Evolutionary conservation across 2,888 invertebrate genomes (phyloP).

Genomic region (Eupelmus urozonus): DNA sequence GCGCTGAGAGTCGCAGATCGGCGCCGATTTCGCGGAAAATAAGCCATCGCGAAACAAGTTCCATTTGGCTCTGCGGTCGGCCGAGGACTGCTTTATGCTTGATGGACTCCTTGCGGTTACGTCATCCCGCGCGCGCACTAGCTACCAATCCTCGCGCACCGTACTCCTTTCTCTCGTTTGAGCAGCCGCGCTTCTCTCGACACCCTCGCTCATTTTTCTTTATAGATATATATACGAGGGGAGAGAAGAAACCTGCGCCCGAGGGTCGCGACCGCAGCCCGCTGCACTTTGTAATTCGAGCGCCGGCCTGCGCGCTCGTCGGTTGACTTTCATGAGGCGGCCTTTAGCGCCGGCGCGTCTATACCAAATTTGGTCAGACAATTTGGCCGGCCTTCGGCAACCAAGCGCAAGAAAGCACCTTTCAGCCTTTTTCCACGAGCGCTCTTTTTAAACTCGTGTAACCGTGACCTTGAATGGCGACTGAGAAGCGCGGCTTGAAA

Average conservation of each 20-base stretch:
- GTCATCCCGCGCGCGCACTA: no score
- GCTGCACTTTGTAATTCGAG: no score
- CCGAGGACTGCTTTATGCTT: conserved; percentile 1
- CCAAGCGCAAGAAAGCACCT: not conserved
- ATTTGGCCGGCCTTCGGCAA: conserved; percentile 26
- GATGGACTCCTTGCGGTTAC: conserved; percentile 38
- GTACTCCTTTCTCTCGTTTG: not conserved
- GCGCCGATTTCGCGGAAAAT: conserved; percentile 9
- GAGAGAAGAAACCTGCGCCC: no score
- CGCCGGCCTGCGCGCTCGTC: no score
- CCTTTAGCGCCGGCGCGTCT: conserved; percentile 1
- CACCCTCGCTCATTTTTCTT: conserved; percentile 6
- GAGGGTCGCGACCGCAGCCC: no score
- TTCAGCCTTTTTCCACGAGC: no score
- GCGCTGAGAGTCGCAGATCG: not conserved
- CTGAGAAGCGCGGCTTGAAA: not conserved
- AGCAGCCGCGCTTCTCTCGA: not conserved
- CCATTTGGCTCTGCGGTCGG: conserved; percentile 59
- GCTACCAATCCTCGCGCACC: no score
- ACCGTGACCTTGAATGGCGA: conserved; percentile 35
- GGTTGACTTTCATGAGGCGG: conserved; percentile 16
- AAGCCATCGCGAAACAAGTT: conserved; percentile 56
- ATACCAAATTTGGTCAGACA: conserved; percentile 47
- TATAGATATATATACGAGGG: no score
- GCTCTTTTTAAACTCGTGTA: no score